A percentile compares a stretch with the other conserved stretches of the same genome.
These are phyloP conservation scores for Caprella mutica DNA, from an alignment of 2,888 invertebrate species.

Conservation along the genomic window DNA sequence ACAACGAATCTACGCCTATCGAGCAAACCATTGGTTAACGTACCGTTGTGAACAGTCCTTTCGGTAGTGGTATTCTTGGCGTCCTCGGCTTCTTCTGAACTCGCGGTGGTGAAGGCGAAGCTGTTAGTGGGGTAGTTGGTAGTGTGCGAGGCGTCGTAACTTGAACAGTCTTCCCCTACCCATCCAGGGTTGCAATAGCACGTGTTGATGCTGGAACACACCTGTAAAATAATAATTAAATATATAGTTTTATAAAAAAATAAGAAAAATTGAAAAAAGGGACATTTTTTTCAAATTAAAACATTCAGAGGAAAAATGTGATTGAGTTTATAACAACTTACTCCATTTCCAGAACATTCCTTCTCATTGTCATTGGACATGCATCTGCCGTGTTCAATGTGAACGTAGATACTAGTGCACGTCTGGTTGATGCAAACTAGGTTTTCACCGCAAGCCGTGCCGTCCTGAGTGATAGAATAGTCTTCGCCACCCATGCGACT, in stretches of 20 bases:
- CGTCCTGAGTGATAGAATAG: slow-evolving; percentile 83
- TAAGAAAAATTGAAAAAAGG: too few relatives aligned
- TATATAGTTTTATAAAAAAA: too few relatives aligned
- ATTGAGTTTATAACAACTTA: slow-evolving; percentile 48
- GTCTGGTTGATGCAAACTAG: slow-evolving; percentile 85
- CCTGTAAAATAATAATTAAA: slow-evolving; percentile 48
- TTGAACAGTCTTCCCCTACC: slow-evolving; percentile 77
- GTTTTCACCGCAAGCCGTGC: slow-evolving; percentile 85
- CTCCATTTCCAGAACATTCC: slow-evolving; percentile 92
- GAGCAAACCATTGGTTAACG: too few relatives aligned
- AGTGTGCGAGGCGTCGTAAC: slow-evolving; percentile 49
- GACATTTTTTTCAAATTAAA: too few relatives aligned
- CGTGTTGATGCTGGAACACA: slow-evolving; percentile 81
- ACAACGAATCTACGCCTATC: too few relatives aligned
- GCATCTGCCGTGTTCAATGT: slow-evolving; percentile 75
- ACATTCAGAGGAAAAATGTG: background rate
- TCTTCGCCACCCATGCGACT: slow-evolving; percentile 57
- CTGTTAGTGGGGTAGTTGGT: slow-evolving; percentile 39
- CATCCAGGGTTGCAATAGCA: slow-evolving; percentile 84
- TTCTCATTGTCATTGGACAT: slow-evolving; percentile 75
- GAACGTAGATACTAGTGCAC: slow-evolving; percentile 72
- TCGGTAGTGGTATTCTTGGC: slow-evolving; percentile 1
- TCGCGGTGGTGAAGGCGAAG: slow-evolving; percentile 1
- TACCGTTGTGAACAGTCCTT: slow-evolving; percentile 5
- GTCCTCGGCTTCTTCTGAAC: slow-evolving; percentile 5